Evolutionary conservation across 2,797 vertebrate genomes (phyloP).

Genomic region (Podarcis lilfordi): DNA sequence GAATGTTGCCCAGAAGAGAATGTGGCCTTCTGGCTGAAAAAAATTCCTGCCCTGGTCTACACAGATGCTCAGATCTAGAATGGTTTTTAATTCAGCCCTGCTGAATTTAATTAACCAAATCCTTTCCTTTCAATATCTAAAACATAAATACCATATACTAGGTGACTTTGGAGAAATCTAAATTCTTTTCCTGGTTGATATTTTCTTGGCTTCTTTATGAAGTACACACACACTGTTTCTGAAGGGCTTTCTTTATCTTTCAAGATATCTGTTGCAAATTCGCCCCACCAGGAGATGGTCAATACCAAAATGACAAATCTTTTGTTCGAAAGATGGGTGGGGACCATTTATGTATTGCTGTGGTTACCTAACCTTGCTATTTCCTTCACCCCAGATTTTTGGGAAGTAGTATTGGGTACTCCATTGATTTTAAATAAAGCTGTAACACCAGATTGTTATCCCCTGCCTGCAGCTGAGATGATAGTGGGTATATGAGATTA

Average conservation of each 20-base stretch:
- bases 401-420: slow-evolving; percentile 16
- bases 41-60: too few species aligned
- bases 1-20: too few species aligned
- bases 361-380: slow-evolving; percentile 39
- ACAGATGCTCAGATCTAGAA: background rate
- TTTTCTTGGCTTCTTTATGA: background rate
- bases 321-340: background rate
- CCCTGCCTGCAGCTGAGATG: slow-evolving; percentile 38
- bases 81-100: background rate
- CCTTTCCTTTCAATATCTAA: background rate
- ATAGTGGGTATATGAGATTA: background rate
- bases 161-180: background rate
- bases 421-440: slow-evolving; percentile 34
- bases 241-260: background rate
- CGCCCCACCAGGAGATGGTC: background rate
- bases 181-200: background rate
- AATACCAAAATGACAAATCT: background rate
- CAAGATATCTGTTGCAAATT: background rate
- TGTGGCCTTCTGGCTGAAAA: too few species aligned
- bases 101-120: background rate
- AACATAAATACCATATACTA: background rate
- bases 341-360: background rate
- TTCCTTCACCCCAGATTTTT: slow-evolving; percentile 12
- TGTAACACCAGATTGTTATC: slow-evolving; percentile 28
- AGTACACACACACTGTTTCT: background rate